phyloP scores from a whole-genome alignment of 1,140 invertebrate species.

The Cydia pomonella region DNA sequence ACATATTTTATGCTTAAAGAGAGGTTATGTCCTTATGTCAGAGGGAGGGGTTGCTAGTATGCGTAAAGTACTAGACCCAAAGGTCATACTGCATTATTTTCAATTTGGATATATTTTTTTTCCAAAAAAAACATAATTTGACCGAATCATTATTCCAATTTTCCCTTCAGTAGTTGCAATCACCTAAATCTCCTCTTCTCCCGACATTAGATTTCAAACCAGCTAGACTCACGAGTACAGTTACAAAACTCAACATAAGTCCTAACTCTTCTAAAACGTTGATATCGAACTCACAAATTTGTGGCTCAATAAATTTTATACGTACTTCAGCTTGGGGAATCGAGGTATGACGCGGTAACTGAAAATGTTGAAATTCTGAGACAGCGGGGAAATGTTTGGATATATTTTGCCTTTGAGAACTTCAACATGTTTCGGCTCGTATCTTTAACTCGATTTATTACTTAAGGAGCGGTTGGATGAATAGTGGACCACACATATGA shows the following conservation, averaged over 20 bases:
- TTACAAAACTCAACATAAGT: background rate
- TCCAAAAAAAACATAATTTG: too few species aligned
- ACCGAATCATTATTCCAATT: background rate
- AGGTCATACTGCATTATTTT: too few species aligned
- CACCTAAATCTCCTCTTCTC: too few species aligned
- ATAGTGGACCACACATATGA: background rate
- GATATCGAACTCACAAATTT: conserved; percentile 20
- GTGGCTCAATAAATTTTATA: conserved; percentile 29
- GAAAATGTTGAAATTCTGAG: conserved; percentile 20
- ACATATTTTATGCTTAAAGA: too few species aligned
- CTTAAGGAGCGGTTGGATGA: background rate
- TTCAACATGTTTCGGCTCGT: background rate
- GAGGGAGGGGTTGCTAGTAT: too few species aligned
- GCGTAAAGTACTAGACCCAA: too few species aligned
- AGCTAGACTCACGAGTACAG: background rate
- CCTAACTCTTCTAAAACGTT: background rate
- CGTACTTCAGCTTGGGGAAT: conserved; percentile 5
- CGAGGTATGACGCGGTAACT: conserved; percentile 11
- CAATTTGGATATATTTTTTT: too few species aligned
- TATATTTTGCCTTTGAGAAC: conserved; percentile 25
- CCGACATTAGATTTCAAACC: background rate
- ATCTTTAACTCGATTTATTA: background rate
- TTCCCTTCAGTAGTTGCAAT: background rate
- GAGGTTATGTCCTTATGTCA: too few species aligned
- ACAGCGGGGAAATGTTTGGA: background rate